Evolutionary conservation across 2,888 invertebrate genomes (phyloP).

Genomic region (Cinara cedri): DNA sequence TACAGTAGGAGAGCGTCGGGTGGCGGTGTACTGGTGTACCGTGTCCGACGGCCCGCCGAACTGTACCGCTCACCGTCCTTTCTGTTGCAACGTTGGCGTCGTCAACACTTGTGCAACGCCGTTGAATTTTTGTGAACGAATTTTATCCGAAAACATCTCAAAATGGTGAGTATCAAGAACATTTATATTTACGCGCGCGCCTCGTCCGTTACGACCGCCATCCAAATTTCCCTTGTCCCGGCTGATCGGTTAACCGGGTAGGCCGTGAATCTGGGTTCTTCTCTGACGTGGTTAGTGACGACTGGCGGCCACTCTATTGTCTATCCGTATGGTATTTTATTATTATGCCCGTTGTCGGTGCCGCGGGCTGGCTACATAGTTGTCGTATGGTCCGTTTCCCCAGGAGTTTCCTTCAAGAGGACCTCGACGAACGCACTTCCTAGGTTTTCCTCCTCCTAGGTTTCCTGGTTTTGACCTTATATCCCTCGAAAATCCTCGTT

Average conservation of each 20-base stretch:
- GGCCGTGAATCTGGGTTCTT: no score
- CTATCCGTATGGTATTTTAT: no score
- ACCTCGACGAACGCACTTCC: no score
- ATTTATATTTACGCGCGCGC: background rate
- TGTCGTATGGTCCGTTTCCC: background rate
- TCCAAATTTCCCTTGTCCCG: background rate
- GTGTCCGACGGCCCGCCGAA: background rate
- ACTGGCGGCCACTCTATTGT: background rate
- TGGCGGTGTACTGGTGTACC: background rate
- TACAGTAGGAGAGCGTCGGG: background rate
- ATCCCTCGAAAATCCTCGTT: no score
- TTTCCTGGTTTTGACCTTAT: no score
- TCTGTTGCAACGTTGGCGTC: slow-evolving; percentile 53
- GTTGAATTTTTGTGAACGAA: background rate
- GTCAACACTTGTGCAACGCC: slow-evolving; percentile 42
- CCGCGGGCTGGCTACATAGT: background rate
- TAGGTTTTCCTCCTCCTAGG: no score
- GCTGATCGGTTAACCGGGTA: background rate
- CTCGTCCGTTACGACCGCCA: background rate
- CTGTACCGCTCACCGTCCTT: slow-evolving; percentile 34
- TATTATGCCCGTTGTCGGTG: no score
- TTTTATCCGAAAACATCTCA: slow-evolving; percentile 55
- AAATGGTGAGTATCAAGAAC: slow-evolving; percentile 38
- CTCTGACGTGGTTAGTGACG: slow-evolving; percentile 35
- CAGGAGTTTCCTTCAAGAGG: background rate